Evolutionary conservation across 2,888 invertebrate genomes (phyloP), one percentile per base, ranked within the genome.

Genomic region (Drosophila melanosoma): DNA sequence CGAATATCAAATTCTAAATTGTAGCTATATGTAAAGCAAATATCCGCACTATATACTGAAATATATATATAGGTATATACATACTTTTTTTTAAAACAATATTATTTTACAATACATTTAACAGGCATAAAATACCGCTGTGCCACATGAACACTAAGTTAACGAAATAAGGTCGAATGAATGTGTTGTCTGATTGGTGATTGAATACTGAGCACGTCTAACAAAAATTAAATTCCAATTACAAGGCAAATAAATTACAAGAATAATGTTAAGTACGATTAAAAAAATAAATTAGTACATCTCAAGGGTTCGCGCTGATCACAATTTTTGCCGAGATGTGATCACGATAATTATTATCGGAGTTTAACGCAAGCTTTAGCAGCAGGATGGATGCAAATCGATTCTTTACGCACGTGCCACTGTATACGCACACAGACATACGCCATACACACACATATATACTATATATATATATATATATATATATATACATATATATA

Each of bases 341-440:
- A 78, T 74, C 54, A 38, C 33, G 51, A 38, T 68, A 54, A 11
- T 57, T 33, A 42, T 23, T 57, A 65, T 62, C 53, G 40, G 26
- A 58, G 40, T n/a, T 48, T 7, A 56, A 32, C 52, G 45, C 6
- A 33, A 52, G 51, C 48, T 68, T 64, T n/a, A 35, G 51, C 48
- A 62, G 61, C n/a, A 29, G 23, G 10, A 35, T 62, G 15, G 60
- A 64, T 36, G 51, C 42, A 32, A 67, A 78, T 78, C 70, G 79
- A 78, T 78, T 64, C 33, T 62, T 65, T 20, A 65, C 69, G 79
- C 74, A 78, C 74, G 79, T 78, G 79, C 42, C 69, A 60, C 60
- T 64, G 40, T 29, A 26, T 7, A 26, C 26, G 26, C 6, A 26
- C 36, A 36, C 23, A 53, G 26, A 12, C 23, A 53, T 20, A 17